These are phyloP conservation scores for Centrocercus urophasianus DNA, from an alignment of 2,113 vertebrate species.

Conservation along the genomic window DNA sequence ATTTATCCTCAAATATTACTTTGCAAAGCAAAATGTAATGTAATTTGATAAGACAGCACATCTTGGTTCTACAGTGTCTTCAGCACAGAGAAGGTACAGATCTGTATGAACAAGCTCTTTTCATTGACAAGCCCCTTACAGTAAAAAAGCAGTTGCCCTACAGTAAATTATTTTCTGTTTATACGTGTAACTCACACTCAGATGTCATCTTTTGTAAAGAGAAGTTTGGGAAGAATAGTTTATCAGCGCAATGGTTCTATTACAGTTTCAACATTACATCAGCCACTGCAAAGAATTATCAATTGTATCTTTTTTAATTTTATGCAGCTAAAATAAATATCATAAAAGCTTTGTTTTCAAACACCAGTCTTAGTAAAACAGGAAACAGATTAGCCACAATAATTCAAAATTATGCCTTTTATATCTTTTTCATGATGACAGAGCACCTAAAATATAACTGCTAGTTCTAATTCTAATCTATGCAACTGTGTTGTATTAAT, in stretches of 20 bases:
- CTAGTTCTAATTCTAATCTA: not conserved
- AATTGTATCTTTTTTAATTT: not conserved
- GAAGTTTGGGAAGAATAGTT: not conserved
- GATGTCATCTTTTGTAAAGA: not conserved
- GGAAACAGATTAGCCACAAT: not conserved
- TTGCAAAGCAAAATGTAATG: not conserved
- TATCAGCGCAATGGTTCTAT: not conserved
- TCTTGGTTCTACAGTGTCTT: not conserved
- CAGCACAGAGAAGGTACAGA: not conserved
- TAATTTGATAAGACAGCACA: not conserved
- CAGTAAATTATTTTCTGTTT: not conserved
- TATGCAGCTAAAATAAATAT: not conserved
- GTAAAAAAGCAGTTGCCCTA: not conserved
- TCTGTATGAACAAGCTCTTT: not conserved
- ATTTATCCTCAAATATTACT: not conserved
- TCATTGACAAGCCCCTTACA: not conserved
- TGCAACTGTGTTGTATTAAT: not conserved
- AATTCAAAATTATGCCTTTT: not conserved
- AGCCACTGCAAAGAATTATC: not conserved
- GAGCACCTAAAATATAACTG: not conserved
- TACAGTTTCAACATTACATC: not conserved
- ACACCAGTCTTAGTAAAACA: not conserved
- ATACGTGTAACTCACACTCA: not conserved
- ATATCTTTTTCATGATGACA: not conserved
- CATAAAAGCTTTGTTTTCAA: not conserved